Base-by-base conservation (phyloP, 2,113 vertebrate species). In the Leptosomus discolor region DNA sequence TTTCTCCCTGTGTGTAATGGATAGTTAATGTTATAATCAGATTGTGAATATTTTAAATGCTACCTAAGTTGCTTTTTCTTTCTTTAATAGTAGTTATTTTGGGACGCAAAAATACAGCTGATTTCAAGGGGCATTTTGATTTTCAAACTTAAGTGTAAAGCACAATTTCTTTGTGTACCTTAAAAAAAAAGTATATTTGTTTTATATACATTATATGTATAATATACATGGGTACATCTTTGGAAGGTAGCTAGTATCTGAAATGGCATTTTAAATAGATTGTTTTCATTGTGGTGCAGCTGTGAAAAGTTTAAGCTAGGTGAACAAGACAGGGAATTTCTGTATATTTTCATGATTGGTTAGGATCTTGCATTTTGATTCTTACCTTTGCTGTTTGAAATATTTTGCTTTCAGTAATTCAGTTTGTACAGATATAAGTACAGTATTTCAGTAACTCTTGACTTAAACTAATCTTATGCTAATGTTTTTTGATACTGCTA, bases 1-100 rank as follows among this genome's bases (percentile, higher is more conserved):
- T 37, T 6, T 20, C 3, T 2, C 43, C 11, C 8, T 3, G 2
- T n/a, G 6, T 15, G 3, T 69, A 34, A 6, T 50, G 21, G 43
- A 12, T 48, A 58, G 22, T 78, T 82, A 23, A 32, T 34, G 21
- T 78, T 87, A 68, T 6, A 63, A 50, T 46, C 27, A 56, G 34
- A 60, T 41, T 0, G 3, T 76, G 39, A 68, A 26, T 61, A 27
- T 56, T 90, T 73, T 37, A 71, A 78, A 50, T 58, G 27, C 15
- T 50, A 26, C 6, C 8, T 9, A 56, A 53, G 20, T 46, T 34
- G 34, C 16, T 58, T 82, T 64, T 46, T 54, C 39, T 87, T 76
- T 29, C 36, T 76, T 78, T 70, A 76, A 6, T 60, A 51, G 23
- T 51, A 67, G 18, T 64, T 82, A 17, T 45, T 67, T 79, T 34